These are phyloP conservation scores for Gobiocypris rarus DNA, from an alignment of 2,113 vertebrate species.

Conservation along the genomic window DNA sequence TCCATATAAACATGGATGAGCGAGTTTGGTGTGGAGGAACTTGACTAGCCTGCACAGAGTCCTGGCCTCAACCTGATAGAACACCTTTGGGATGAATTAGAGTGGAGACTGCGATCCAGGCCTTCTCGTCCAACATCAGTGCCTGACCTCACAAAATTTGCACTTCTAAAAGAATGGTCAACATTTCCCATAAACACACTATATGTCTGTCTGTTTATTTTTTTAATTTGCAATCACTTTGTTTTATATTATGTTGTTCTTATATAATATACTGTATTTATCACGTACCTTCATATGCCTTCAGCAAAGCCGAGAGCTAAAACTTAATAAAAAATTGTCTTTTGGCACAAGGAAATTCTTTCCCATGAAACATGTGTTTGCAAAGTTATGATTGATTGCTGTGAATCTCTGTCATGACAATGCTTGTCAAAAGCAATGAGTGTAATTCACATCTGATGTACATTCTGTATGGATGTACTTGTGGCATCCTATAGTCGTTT, in stretches of 20 bases:
- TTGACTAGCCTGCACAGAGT: too few species aligned
- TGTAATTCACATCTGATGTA: neutral
- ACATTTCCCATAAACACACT: too few species aligned
- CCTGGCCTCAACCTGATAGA: too few species aligned
- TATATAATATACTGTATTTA: neutral
- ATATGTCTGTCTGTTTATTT: neutral
- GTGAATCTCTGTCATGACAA: slow-evolving; percentile 20
- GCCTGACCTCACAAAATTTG: too few species aligned
- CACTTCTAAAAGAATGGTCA: too few species aligned
- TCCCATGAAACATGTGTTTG: slow-evolving; percentile 21
- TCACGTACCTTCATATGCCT: neutral
- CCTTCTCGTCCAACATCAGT: too few species aligned
- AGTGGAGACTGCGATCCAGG: too few species aligned
- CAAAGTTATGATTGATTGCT: neutral
- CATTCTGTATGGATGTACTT: neutral
- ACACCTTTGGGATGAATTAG: too few species aligned
- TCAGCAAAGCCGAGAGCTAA: neutral
- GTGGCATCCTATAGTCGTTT: neutral
- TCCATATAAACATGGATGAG: too few species aligned
- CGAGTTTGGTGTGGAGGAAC: too few species aligned
- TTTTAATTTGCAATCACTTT: neutral
- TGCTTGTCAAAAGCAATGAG: slow-evolving; percentile 10
- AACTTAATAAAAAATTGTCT: neutral
- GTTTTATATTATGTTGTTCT: neutral
- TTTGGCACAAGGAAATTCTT: neutral